These are phyloP conservation scores for Homarus gammarus DNA, from an alignment of 2,888 invertebrate genomes.

Conservation along the genomic window DNA sequence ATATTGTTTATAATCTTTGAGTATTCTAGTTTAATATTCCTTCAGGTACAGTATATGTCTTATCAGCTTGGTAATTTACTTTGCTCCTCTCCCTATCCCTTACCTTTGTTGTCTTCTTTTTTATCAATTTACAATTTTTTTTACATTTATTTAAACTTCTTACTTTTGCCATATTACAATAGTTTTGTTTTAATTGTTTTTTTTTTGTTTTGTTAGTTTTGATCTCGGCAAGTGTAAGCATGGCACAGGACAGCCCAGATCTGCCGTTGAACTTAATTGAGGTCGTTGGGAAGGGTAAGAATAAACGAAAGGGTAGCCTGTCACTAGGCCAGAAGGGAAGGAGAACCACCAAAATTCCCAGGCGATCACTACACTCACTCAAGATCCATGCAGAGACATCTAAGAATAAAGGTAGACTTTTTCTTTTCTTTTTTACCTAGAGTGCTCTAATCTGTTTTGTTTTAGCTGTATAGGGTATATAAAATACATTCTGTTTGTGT, in stretches of 20 bases:
- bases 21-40: no score
- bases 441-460: no score
- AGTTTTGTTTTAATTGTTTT: background rate
- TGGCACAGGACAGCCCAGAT: conserved; percentile 48
- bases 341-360: background rate
- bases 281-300: background rate
- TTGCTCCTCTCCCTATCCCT: background rate
- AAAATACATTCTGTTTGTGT: no score
- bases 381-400: background rate
- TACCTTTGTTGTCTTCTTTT: background rate
- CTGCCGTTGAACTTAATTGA: conserved; percentile 20
- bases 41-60: background rate
- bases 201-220: background rate
- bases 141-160: background rate
- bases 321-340: background rate
- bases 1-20: no score
- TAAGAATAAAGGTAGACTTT: conserved; percentile 6
- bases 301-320: background rate
- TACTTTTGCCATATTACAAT: background rate
- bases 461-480: no score
- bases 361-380: background rate
- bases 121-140: background rate
- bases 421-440: background rate
- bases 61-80: background rate
- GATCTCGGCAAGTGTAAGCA: background rate